Conservation (phyloP, 37 sponge, comb jelly and placozoan genomes). For the Spongilla lacustris region DNA sequence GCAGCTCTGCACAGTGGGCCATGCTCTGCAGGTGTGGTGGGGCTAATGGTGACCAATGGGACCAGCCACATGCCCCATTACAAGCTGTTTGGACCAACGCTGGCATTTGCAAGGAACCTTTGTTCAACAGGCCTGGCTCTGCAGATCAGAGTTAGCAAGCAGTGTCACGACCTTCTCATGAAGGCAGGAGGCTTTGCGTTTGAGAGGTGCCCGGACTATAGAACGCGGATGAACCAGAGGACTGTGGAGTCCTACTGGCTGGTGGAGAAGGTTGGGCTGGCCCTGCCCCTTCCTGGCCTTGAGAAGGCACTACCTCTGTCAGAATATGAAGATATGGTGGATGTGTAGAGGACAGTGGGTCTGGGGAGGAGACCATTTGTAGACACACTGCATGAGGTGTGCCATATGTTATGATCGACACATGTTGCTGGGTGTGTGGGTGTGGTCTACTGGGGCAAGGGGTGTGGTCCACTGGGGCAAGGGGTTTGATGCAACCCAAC, state of each 20-base stretch:
- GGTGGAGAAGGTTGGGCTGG: constrained; percentile 40
- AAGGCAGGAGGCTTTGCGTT: constrained; percentile 47
- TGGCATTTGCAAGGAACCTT: constrained; percentile 32
- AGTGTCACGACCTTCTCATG: constrained; percentile 43
- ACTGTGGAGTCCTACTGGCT: constrained; percentile 84
- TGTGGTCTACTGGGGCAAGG: too few relatives aligned
- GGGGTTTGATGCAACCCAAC: too few relatives aligned
- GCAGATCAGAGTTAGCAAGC: constrained; percentile 77
- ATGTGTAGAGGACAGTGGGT: too few relatives aligned
- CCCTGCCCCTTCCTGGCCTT: constrained; percentile 50
- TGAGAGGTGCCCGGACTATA: constrained; percentile 79
- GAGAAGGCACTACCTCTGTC: constrained; percentile 63
- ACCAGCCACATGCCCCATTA: constrained; percentile 53
- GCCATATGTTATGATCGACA: too few relatives aligned
- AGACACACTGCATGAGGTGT: too few relatives aligned
- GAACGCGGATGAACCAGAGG: neutral
- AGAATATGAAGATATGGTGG: constrained; percentile 51
- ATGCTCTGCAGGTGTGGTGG: constrained; percentile 68
- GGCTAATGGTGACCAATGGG: constrained; percentile 38
- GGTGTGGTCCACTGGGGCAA: too few relatives aligned
- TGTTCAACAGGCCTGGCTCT: constrained; percentile 70
- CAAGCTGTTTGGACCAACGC: constrained; percentile 60
- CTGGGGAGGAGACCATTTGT: too few relatives aligned
- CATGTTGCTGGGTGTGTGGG: too few relatives aligned
- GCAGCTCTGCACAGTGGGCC: constrained; percentile 76